Percentiles rank a stretch among this genome's conserved stretches.
These are phyloP conservation scores for Choloepus hoffmanni DNA, from an alignment of 2,113 vertebrate genomes.

Conservation along the genomic window DNA sequence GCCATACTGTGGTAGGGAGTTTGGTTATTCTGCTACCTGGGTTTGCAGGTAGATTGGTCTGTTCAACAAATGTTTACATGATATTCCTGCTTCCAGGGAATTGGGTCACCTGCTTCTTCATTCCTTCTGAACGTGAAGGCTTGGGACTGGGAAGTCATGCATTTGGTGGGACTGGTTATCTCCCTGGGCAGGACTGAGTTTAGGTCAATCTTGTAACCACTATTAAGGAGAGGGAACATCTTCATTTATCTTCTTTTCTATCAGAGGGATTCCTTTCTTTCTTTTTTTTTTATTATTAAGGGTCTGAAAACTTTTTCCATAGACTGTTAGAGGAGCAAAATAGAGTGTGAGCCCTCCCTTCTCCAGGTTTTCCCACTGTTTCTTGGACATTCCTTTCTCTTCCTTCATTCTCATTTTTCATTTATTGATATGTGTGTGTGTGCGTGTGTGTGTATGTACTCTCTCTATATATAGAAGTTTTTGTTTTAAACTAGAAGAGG, in stretches of 20 bases:
- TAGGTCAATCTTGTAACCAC: not conserved
- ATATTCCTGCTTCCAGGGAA: not conserved
- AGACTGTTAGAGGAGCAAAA: not conserved
- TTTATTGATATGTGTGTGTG: not conserved
- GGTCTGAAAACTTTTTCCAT: not conserved
- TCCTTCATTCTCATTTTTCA: not conserved
- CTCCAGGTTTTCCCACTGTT: not conserved
- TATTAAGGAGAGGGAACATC: not conserved
- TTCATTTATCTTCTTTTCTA: conserved; percentile 7
- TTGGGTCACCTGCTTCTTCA: not conserved
- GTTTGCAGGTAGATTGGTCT: not conserved
- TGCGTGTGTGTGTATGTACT: too few species aligned
- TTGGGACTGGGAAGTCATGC: not conserved
- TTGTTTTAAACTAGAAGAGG: not conserved
- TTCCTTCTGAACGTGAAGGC: not conserved
- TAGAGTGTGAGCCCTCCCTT: not conserved
- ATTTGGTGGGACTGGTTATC: not conserved
- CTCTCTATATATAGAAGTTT: not conserved
- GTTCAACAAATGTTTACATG: not conserved
- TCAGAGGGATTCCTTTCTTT: not conserved
- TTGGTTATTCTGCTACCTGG: not conserved
- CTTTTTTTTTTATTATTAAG: not conserved
- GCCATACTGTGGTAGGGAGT: not conserved
- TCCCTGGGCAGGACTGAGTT: not conserved
- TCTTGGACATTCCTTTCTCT: not conserved